Evolutionary conservation across 2,888 invertebrate species (phyloP).

Genomic region (Orchesella flavescens): DNA sequence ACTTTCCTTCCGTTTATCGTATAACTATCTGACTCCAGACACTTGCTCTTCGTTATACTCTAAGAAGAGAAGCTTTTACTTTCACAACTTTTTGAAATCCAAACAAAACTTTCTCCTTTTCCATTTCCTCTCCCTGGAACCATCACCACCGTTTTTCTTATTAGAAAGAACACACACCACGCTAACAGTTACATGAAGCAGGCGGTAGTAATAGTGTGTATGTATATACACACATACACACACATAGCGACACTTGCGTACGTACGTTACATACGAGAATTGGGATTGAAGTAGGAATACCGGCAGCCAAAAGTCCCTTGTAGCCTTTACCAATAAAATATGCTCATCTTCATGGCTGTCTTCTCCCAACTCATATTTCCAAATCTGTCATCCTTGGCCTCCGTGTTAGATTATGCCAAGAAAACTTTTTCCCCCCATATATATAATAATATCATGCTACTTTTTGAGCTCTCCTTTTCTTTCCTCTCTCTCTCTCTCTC

Average conservation of each 20-base stretch:
- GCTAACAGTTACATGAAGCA: too few species aligned
- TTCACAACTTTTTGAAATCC: constrained; percentile 61
- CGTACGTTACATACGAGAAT: neutral
- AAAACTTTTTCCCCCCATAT: constrained; percentile 38
- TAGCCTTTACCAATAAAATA: constrained; percentile 47
- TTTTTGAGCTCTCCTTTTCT: neutral
- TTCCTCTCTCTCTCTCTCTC: neutral
- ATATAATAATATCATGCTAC: neutral
- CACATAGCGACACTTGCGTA: too few species aligned
- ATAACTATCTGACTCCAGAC: neutral
- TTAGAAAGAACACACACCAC: neutral
- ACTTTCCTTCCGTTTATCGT: constrained; percentile 4
- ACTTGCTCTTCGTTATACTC: neutral
- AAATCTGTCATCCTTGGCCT: constrained; percentile 71
- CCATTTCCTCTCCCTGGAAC: neutral
- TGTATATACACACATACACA: too few species aligned
- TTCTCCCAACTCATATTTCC: constrained; percentile 69
- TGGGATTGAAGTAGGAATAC: neutral
- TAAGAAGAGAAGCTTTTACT: constrained; percentile 14
- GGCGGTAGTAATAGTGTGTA: too few species aligned
- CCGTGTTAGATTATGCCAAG: constrained; percentile 34
- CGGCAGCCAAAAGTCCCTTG: constrained; percentile 18
- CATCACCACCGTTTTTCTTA: neutral
- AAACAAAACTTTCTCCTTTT: constrained; percentile 66
- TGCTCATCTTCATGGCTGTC: constrained; percentile 53